These are phyloP conservation scores for Grammatotria lemairii DNA, from an alignment of 2,113 vertebrate species.

Conservation along the genomic window DNA sequence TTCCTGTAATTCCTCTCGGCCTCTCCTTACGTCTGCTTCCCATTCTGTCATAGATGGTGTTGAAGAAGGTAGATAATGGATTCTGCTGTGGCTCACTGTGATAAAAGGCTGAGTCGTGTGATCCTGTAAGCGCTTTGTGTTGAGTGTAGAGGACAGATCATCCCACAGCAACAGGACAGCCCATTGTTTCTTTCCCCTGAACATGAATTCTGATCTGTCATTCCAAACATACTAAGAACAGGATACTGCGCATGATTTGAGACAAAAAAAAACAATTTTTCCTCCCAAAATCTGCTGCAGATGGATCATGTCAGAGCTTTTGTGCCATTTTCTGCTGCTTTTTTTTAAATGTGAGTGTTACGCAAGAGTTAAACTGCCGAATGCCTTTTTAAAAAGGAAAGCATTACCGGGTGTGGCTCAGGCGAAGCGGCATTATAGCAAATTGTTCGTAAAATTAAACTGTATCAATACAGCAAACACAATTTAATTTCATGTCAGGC, in stretches of 20 bases:
- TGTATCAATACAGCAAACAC: constrained; percentile 27
- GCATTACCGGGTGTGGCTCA: not conserved
- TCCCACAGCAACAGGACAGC: not conserved
- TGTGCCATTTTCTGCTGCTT: not conserved
- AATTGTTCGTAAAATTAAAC: constrained; percentile 43
- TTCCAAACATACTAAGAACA: not conserved
- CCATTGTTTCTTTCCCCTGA: constrained; percentile 15
- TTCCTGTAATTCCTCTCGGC: not conserved
- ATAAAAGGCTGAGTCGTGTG: constrained; percentile 38
- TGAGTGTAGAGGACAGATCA: constrained; percentile 17
- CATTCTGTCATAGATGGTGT: constrained; percentile 6
- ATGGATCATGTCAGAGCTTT: not conserved
- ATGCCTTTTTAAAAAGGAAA: constrained; percentile 2
- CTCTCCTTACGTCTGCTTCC: not conserved
- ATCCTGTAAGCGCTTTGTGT: constrained; percentile 21
- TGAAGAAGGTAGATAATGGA: constrained; percentile 23
- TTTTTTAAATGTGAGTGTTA: not conserved
- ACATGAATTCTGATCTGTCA: constrained; percentile 24
- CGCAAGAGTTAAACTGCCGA: not conserved
- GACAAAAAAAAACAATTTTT: not conserved
- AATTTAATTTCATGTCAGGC: constrained; percentile 35
- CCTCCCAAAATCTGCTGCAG: not conserved
- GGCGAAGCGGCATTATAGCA: constrained; percentile 7
- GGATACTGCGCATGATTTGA: constrained; percentile 12
- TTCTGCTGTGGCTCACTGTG: not conserved